Conservation (phyloP, 2,113 vertebrate genomes). For the Todiramphus saurophagus region DNA sequence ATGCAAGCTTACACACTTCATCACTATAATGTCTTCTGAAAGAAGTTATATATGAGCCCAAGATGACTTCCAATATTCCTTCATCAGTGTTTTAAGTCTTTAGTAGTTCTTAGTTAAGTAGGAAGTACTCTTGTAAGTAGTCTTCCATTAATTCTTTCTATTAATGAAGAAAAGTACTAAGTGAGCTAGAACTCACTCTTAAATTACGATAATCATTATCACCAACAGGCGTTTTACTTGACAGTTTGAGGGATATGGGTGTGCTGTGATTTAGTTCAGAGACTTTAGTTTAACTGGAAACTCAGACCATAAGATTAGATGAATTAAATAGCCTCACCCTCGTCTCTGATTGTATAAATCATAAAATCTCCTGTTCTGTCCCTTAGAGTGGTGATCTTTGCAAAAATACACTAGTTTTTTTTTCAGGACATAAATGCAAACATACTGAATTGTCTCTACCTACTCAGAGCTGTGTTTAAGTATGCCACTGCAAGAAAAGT, state of each 20-base stretch:
- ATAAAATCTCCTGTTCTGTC: background rate
- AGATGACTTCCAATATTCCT: background rate
- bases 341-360: background rate
- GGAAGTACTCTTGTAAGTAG: background rate
- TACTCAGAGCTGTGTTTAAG: background rate
- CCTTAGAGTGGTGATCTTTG: background rate
- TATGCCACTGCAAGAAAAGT: background rate
- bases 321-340: background rate
- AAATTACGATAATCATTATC: constrained; percentile 9
- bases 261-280: constrained; percentile 21
- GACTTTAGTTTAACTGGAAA: background rate
- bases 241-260: background rate
- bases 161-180: background rate
- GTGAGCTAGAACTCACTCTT: background rate
- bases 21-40: background rate
- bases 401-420: background rate
- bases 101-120: background rate
- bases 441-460: background rate
- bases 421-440: background rate
- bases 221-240: background rate
- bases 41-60: background rate
- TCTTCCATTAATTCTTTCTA: background rate
- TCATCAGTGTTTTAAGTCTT: background rate
- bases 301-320: background rate
- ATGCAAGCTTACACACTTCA: background rate